Base-by-base conservation (phyloP, 2,888 invertebrate genomes). In the Dynastes grantii region DNA sequence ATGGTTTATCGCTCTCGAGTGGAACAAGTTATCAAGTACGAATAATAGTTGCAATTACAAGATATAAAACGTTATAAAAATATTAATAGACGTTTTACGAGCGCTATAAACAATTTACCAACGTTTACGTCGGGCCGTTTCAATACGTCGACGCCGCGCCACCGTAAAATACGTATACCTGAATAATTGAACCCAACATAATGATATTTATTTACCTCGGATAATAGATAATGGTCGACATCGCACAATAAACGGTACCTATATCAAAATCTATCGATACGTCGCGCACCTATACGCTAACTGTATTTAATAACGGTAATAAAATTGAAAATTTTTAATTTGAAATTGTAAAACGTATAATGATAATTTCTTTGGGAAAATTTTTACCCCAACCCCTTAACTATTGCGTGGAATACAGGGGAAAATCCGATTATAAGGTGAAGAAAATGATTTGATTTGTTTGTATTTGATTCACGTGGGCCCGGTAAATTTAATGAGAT, bases 61-160 rank as follows among this genome's bases (percentile, higher is more conserved):
- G 79, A 55, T 68, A 79, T 79, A 77, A 77, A 77, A 79, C 73
- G 79, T 73, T 58, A 73, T 75, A 76, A 79, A 79, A 79, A 79
- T 79, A 79, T 77, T 79, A 77, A 76, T 79, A 77, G 77, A 75
- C 79, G 67, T 77, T 79, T 79, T 77, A 79, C 71, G 77, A 76
- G 68, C 22, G 55, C 37, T 11, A 71, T 58, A 71, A 71, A 58
- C 71, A 71, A 71, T 49, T 58, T 6, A 55, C 16, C 55, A 37
- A 55, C 40, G 71, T 37, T 37, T 71, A 27, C 58, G 16, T n/a
- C 68, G n/a, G 68, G 5, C 29, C 27, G 27, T 70, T 29, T 58
- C 55, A 37, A 37, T 58, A 22, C 55, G 55, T 58, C 16, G 55
- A 16, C 55, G n/a, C 55, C 55, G 55, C 55, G 16, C 16, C n/a